Base-by-base conservation (phyloP, 2,888 invertebrate genomes). In the Tuta absoluta region DNA sequence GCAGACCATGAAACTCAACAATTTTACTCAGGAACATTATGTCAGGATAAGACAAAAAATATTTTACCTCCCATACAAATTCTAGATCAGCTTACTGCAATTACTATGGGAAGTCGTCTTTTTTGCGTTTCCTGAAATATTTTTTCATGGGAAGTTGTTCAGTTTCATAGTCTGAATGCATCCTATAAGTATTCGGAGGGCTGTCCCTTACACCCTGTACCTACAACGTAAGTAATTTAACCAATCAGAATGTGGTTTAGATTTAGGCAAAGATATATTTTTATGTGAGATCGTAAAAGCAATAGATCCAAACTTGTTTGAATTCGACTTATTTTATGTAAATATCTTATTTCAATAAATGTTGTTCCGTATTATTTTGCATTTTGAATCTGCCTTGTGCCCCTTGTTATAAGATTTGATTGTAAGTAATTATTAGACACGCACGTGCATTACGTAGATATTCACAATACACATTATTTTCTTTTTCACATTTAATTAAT, bases 301-400 rank as follows among this genome's bases (percentile, higher is more conserved):
- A n/a, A 45, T 17, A 45, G 45, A 45, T 45, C 45, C 17, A 14
- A 14, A 41, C 41, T 45, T 10, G 14, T 45, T 45, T 17, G n/a
- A 45, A 45, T 45, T 45, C 17, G 45, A 45, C n/a, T 45, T n/a
- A 61, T 49, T 63, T 62, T 68, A 14, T 71, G 69, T 72, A 70
- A 69, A 69, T 72, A 68, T 65, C 53, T 67, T 51, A 51, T 60
- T 63, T 12, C 62, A 76, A 76, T 76, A 76, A 77, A 76, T 73
- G 69, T 76, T 73, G 69, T 72, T 72, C 66, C 69, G 64, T 69
- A 66, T 63, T 67, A 68, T 67, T 67, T 56, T 66, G 71, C 70
- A 75, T 77, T 76, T 69, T 74, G 70, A 74, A 73, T 75, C 71
- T 12, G 56, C 56, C 56, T 56, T 56, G 14, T 17, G 8, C 56